A percentile compares a stretch with the other conserved stretches of the same genome.
Evolutionary conservation across 2,113 vertebrate genomes (phyloP).

Genomic region (Urocynchramus pylzowi): DNA sequence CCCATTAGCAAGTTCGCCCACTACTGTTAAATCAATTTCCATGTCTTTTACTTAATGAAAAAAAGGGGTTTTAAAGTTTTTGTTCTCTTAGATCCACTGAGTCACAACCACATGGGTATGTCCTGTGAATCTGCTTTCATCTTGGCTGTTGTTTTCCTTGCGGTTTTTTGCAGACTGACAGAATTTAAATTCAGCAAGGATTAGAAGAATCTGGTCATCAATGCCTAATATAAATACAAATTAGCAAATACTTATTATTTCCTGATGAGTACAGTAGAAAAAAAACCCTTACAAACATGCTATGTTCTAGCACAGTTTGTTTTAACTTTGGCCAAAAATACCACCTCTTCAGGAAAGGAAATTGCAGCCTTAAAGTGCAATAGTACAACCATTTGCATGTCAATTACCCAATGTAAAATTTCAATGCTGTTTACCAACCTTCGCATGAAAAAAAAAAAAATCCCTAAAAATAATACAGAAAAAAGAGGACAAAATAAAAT

Average conservation of each 20-base stretch:
- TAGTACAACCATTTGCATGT: background rate
- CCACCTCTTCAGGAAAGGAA: background rate
- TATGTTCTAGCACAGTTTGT: background rate
- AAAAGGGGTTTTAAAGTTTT: background rate
- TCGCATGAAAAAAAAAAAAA: background rate
- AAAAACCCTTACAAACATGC: background rate
- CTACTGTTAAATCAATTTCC: background rate
- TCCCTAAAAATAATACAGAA: background rate
- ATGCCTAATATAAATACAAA: background rate
- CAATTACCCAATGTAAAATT: background rate
- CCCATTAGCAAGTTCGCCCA: conserved; percentile 7
- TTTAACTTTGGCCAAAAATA: background rate
- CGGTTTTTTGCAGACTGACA: background rate
- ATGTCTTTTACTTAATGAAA: background rate
- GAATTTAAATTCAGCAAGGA: background rate
- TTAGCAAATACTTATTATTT: background rate
- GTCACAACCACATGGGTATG: conserved; percentile 24
- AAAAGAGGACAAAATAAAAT: background rate
- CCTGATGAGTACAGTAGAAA: background rate
- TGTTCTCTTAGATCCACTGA: background rate
- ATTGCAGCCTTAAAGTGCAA: background rate
- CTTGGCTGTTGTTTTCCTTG: background rate
- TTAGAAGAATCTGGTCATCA: background rate
- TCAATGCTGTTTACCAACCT: background rate
- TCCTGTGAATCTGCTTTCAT: conserved; percentile 11